phyloP scores from a whole-genome alignment of 2,113 vertebrate genomes.

The Loxodonta africana region DNA sequence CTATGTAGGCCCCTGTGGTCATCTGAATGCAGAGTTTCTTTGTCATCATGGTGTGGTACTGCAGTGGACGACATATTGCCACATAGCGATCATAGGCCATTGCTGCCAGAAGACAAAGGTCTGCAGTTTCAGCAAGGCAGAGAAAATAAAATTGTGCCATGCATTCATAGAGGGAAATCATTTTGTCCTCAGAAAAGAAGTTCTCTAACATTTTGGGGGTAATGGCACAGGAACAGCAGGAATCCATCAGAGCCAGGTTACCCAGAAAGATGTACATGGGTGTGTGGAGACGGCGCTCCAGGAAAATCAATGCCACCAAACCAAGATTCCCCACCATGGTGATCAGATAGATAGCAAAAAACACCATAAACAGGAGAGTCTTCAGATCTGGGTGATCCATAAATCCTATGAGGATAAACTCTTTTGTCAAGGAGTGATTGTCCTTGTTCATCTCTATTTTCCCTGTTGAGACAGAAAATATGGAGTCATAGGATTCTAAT shows the following conservation, averaged over 20 bases:
- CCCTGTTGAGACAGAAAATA: too few relatives aligned
- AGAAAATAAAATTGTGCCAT: constrained; percentile 67
- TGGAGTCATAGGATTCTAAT: too few relatives aligned
- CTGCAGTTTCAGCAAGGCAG: constrained; percentile 51
- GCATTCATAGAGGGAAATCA: constrained; percentile 64
- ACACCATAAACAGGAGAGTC: too few relatives aligned
- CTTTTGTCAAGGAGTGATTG: too few relatives aligned
- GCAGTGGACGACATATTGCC: constrained; percentile 65
- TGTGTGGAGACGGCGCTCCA: constrained; percentile 55
- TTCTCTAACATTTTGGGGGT: constrained; percentile 72
- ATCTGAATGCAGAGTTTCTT: background rate
- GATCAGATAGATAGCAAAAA: background rate
- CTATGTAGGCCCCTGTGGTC: background rate
- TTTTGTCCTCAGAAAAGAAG: constrained; percentile 54
- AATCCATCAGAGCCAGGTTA: constrained; percentile 72
- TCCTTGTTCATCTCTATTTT: too few relatives aligned
- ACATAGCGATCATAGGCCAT: constrained; percentile 76
- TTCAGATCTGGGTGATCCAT: too few relatives aligned
- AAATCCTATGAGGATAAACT: too few relatives aligned
- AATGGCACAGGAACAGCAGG: constrained; percentile 66
- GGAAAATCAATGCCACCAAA: background rate
- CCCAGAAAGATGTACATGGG: constrained; percentile 78
- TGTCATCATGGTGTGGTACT: constrained; percentile 56
- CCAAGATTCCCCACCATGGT: too few relatives aligned
- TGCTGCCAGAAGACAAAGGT: constrained; percentile 61